phyloP scores from a whole-genome alignment of 1,140 invertebrate genomes.

The Hylyphantes graminicola region DNA sequence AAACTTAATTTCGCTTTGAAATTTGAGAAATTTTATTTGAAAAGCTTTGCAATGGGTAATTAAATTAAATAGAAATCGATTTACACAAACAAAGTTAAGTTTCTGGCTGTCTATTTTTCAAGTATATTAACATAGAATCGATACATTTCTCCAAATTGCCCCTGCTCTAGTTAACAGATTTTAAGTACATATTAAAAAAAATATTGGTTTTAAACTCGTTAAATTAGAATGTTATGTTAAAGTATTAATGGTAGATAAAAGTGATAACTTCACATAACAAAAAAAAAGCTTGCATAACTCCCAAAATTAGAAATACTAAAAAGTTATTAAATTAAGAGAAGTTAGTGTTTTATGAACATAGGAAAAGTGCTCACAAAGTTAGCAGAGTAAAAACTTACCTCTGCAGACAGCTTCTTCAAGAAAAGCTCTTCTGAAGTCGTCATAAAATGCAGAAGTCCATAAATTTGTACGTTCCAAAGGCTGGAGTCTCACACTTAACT shows the following conservation, averaged over 20 bases:
- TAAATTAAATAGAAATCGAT: not conserved
- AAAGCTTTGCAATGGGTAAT: not conserved
- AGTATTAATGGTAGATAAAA: not conserved
- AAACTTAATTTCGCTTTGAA: too few relatives aligned
- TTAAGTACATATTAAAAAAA: too few relatives aligned
- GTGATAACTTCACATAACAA: not conserved
- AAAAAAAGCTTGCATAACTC: not conserved
- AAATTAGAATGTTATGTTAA: not conserved
- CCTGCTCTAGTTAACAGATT: too few relatives aligned
- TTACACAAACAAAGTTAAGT: not conserved
- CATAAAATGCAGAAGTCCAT: constrained; percentile 13
- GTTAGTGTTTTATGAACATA: not conserved
- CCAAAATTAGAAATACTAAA: not conserved
- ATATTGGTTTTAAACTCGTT: too few relatives aligned
- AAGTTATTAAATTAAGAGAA: not conserved
- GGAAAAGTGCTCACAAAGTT: not conserved
- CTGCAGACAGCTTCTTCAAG: constrained; percentile 16
- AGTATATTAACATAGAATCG: too few relatives aligned
- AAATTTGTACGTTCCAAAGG: constrained; percentile 32
- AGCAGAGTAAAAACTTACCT: constrained; percentile 22
- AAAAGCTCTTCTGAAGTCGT: constrained; percentile 10
- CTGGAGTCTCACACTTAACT: constrained; percentile 11
- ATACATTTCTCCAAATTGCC: too few relatives aligned
- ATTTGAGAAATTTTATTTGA: not conserved
- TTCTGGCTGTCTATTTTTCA: too few relatives aligned